Evolutionary conservation across 2,888 invertebrate species (phyloP).

Genomic region (Apodemia mormo): DNA sequence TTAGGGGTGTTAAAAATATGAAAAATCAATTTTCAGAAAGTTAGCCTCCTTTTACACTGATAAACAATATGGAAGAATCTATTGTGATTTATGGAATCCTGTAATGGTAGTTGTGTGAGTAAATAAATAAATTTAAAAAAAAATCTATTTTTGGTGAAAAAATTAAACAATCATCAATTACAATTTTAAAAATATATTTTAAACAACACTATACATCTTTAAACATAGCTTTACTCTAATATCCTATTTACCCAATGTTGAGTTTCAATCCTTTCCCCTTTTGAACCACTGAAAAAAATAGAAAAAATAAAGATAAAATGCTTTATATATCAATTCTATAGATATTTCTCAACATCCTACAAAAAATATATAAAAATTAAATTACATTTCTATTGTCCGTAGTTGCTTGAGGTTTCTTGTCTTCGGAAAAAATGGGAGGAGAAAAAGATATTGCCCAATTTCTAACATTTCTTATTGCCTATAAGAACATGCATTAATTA

Average conservation of each 20-base stretch:
- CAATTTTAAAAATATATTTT: conserved; percentile 8
- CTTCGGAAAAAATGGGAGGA: neutral
- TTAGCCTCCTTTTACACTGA: no score
- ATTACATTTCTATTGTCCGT: conserved; percentile 6
- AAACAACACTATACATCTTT: neutral
- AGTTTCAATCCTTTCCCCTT: neutral
- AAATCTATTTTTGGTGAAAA: no score
- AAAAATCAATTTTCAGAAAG: no score
- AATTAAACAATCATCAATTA: neutral
- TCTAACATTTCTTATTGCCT: neutral
- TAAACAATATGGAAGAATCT: no score
- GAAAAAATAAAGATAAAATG: neutral
- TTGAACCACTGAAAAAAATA: neutral
- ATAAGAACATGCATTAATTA: neutral
- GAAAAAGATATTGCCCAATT: neutral
- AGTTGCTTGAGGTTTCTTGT: neutral
- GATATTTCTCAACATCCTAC: neutral
- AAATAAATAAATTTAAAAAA: no score
- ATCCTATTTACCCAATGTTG: neutral
- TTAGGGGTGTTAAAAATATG: no score
- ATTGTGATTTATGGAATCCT: no score
- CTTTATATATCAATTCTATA: neutral
- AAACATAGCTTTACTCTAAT: conserved; percentile 1
- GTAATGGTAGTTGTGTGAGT: no score
- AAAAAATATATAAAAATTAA: neutral